Evolutionary conservation across 2,797 vertebrate species (phyloP), one percentile per base, ranked within the genome.

Genomic region (Taenioides sp.): DNA sequence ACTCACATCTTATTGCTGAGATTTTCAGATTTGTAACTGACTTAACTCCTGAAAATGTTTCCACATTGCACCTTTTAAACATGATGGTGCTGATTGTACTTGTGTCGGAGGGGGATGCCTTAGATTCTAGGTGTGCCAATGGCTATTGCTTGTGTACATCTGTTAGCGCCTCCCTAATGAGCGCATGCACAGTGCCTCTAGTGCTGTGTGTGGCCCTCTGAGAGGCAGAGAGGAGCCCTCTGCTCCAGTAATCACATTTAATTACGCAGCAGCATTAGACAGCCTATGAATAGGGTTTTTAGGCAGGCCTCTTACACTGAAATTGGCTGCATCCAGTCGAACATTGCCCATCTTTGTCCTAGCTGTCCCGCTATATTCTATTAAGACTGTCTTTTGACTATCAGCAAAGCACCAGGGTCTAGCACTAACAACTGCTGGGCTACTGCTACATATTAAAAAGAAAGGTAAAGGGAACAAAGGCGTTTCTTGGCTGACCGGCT

Each of bases 181-280:
- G 89, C 67, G 72, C 84, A 83, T 86, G 86, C 79, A 85, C 69
- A 64, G 82, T 79, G 84, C 88, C 89, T 89, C 73, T 85, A 87
- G 82, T 88, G 80, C 87, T 90, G 90, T 90, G 91, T 91, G 90
- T 91, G 90, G 93, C 93, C 91, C 91, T 91, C 79, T 78, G 89
- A 87, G 88, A 88, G 82, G 77, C 69, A 88, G 87, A 88, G 87
- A 84, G 87, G 71, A 90, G 84, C 86, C 89, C 89, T 89, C 91
- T 92, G 91, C 91, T 93, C 92, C 93, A 92, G 91, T 95, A 94
- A 94, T 94, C 94, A 94, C 93, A 93, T 94, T 95, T 95, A 95
- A 94, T 95, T 94, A 95, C 92, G 88, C 78, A 81, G 68, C 87
- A 85, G 90, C 91, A 93, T 93, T 93, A 94, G 92, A 91, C 85